Base-by-base conservation (phyloP, 2,888 invertebrate genomes). In the Escarpia spicata region DNA sequence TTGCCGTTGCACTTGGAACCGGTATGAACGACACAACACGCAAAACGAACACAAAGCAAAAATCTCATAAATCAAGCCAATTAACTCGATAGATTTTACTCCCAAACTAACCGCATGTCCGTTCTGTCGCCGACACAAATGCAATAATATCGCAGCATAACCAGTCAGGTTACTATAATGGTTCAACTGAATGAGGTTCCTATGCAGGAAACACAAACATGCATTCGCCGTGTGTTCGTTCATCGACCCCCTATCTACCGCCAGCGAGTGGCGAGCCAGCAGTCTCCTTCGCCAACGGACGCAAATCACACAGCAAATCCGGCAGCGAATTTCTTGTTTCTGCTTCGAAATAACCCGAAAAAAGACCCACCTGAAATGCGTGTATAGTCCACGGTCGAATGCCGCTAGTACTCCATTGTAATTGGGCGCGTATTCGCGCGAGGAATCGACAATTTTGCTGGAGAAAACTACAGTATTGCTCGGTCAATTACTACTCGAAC, bases 401-500 rank as follows among this genome's bases (percentile, higher is more conserved):
- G 75, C 19, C 75, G 75, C 75, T 75, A 75, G 75, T 75, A 75
- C 75, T 75, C 75, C 75, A 75, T 75, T 15, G 26, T n/a, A 75
- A 75, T 75, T 75, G 75, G 75, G 75, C 75, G 75, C 75, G n/a
- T 75, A 75, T 75, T 75, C 75, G 75, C 75, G 75, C 75, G 19
- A 26, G 26, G 19, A 75, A 75, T 75, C 75, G 75, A 75, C 75
- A 75, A 75, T 75, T 75, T 75, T 75, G 75, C 75, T 26, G 75
- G 75, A 75, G 75, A 75, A 75, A 75, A 75, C 75, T 75, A 75
- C 75, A 19, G 75, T 75, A 75, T 75, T 75, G 75, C 75, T 75
- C 75, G 75, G 75, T 26, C 75, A 75, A 75, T 75, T 75, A 75
- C 75, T 75, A 75, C 75, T 75, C 75, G 75, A 75, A 75, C 75